Base-by-base conservation (phyloP, 2,113 vertebrate genomes). In the Capreolus pygargus region DNA sequence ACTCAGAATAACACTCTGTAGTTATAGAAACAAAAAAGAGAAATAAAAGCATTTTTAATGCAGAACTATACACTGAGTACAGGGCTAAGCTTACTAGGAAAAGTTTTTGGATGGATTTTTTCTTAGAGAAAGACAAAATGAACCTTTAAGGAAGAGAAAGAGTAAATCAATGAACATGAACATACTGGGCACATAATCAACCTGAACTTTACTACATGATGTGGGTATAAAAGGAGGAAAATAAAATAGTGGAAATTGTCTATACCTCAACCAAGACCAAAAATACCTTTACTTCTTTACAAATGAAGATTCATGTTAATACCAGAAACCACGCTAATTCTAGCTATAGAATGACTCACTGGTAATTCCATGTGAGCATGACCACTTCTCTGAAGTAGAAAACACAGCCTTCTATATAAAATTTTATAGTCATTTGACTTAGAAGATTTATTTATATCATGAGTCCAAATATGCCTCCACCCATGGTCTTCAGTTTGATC, bases 51-150 rank as follows among this genome's bases (percentile, higher is more conserved):
- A 1, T 50, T 78, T 90, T 45, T 54, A 57, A 90, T 45, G 5
- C 2, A 76, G 11, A 36, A 9, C 23, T 88, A 14, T 82, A 88
- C 47, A 27, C 36, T 27, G 52, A 81, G 76, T 13, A 54, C 1
- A 85, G 33, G 7, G 17, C 17, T 79, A 54, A 12, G 25, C 3
- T 92, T 94, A 81, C 36, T 50, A 88, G 17, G 76, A 93, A 95
- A 89, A 64, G 30, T 57, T 14, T 47, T 1, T 52, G 5, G 25
- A 61, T 81, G 10, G 17, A 85, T 25, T 39, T 86, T 93, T 91
- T 97, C 23, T 78, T 96, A 25, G 2, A 90, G 33, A 87, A 93
- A 86, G 30, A 74, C 21, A 96, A 93, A 94, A 79, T 92, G 82
- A 57, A 70, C 16, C 4, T 92, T 74, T 10, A 60, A 67, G 58